These are phyloP conservation scores for Mixornis gularis DNA, from an alignment of 2,113 vertebrate genomes.

Conservation along the genomic window DNA sequence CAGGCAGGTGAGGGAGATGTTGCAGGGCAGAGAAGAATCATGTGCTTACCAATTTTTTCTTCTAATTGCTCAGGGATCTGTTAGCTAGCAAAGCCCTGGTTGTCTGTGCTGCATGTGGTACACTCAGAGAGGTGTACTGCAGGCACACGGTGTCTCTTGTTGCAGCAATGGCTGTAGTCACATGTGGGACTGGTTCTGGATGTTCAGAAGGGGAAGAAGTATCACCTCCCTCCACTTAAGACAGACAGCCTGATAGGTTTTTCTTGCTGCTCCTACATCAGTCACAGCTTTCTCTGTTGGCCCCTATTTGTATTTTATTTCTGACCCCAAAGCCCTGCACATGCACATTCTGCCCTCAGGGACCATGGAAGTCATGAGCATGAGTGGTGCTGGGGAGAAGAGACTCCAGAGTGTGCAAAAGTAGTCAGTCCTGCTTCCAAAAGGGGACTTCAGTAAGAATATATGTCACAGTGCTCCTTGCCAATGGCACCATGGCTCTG, in stretches of 20 bases:
- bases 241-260: neutral
- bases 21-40: neutral
- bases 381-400: rapidly evolving
- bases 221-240: rapidly evolving
- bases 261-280: neutral
- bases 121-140: neutral
- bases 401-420: neutral
- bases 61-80: neutral
- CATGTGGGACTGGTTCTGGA: neutral
- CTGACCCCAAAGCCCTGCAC: neutral
- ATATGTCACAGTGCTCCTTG: neutral
- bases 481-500: neutral
- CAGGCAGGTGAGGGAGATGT: neutral
- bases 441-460: neutral
- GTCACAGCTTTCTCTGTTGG: neutral
- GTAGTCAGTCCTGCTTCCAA: neutral
- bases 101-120: rapidly evolving
- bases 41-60: neutral
- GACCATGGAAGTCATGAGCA: rapidly evolving
- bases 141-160: neutral
- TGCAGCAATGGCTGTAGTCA: neutral
- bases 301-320: neutral
- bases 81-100: neutral
- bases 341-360: neutral
- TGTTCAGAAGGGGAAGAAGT: too few species aligned